Percentiles rank a stretch among this genome's conserved stretches.
phyloP scores from a whole-genome alignment of 2,888 invertebrate species.

The Rambutsinella grinnellia region DNA sequence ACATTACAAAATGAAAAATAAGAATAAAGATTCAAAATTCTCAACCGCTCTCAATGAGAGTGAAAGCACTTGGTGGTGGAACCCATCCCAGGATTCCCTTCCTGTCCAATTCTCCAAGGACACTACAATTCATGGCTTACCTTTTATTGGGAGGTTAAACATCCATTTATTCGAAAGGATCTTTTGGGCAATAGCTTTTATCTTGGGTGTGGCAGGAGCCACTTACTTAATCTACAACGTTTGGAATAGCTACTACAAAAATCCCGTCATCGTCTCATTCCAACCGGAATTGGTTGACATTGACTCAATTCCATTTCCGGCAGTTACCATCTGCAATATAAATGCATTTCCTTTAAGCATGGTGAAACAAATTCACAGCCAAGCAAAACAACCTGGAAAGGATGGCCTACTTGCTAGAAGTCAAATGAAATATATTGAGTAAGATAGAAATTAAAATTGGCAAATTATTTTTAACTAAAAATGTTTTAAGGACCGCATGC shows the following conservation, averaged over 20 bases:
- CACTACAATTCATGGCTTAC: conserved; percentile 44
- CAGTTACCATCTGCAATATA: conserved; percentile 50
- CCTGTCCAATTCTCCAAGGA: conserved; percentile 18
- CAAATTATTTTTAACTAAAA: not conserved
- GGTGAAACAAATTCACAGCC: not conserved
- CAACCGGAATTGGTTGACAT: conserved; percentile 44
- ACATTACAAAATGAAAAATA: too few relatives aligned
- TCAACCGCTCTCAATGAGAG: too few relatives aligned
- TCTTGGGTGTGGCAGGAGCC: conserved; percentile 42
- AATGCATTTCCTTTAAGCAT: not conserved
- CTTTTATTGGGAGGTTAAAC: conserved; percentile 37
- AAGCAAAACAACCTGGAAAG: not conserved
- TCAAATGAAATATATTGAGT: too few relatives aligned
- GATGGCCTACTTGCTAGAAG: too few relatives aligned
- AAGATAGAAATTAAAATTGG: not conserved
- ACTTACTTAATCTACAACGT: conserved; percentile 56
- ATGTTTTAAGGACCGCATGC: conserved; percentile 45
- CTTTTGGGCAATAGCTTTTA: conserved; percentile 57
- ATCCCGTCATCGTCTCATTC: conserved; percentile 54
- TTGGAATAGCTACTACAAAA: conserved; percentile 50
- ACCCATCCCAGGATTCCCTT: conserved; percentile 7
- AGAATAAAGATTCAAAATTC: too few relatives aligned
- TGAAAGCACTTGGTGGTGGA: conserved; percentile 37
- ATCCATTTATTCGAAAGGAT: conserved; percentile 39
- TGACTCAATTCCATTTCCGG: conserved; percentile 57